Conservation (phyloP, 2,888 invertebrate species). For the Ganaspis brasiliensis region DNA sequence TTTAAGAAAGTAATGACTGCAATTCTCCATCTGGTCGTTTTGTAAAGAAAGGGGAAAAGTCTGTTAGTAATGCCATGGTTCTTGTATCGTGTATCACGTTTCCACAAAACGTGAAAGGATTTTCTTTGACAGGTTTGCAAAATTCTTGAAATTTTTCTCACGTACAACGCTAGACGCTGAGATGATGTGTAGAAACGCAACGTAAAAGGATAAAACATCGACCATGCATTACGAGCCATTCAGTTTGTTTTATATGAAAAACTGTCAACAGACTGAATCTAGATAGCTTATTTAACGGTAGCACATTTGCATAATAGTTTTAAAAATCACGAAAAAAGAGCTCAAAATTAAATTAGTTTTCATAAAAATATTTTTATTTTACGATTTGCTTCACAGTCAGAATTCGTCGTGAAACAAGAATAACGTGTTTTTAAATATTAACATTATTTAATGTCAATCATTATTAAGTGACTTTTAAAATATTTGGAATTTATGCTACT, state of each 20-base stretch:
- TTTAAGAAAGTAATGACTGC: not conserved
- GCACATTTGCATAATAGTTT: not conserved
- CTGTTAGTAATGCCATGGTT: not conserved
- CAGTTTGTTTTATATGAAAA: not conserved
- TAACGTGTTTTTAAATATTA: not conserved
- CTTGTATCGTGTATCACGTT: not conserved
- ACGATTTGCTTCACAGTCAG: not conserved
- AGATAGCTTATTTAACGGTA: not conserved
- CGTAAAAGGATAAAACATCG: not conserved
- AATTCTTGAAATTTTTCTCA: not conserved
- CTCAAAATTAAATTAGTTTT: too few species aligned
- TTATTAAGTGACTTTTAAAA: not conserved
- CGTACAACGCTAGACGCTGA: not conserved
- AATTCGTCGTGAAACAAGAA: not conserved
- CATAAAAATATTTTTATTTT: conserved; percentile 1
- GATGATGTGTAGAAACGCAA: not conserved
- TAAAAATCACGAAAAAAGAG: too few species aligned
- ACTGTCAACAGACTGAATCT: not conserved
- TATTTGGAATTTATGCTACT: conserved; percentile 2
- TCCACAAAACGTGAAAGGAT: not conserved
- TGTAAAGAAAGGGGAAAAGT: not conserved
- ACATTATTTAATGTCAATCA: not conserved
- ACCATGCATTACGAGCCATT: not conserved
- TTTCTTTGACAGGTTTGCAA: not conserved
- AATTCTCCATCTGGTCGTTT: not conserved